A percentile compares a stretch with the other conserved stretches of the same genome.
Evolutionary conservation across 2,797 vertebrate species (phyloP).

Genomic region (Epinephelus malabaricus): DNA sequence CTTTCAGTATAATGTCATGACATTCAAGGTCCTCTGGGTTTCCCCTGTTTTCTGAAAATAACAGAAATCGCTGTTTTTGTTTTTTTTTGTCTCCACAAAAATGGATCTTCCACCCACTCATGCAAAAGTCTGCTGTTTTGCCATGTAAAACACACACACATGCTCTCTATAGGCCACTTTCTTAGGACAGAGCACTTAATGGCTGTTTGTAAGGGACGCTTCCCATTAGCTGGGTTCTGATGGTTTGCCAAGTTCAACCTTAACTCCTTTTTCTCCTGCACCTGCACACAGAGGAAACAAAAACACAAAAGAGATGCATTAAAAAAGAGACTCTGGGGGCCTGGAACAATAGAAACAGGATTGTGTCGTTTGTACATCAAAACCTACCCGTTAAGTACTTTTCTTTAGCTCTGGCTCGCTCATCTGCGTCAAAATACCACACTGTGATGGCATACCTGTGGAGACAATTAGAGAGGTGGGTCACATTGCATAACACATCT

Average conservation of each 20-base stretch:
- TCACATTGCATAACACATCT: background rate
- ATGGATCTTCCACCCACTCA: constrained; percentile 43
- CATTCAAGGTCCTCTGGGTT: constrained; percentile 86
- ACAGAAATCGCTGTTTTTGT: constrained; percentile 46
- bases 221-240: constrained; percentile 90
- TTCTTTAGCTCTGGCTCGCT: constrained; percentile 98
- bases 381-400: constrained; percentile 95
- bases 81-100: constrained; percentile 35
- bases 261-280: constrained; percentile 92
- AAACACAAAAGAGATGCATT: constrained; percentile 7
- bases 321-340: background rate
- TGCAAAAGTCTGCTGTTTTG: constrained; percentile 40
- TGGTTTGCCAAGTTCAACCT: constrained; percentile 93
- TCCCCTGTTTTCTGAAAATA: constrained; percentile 78
- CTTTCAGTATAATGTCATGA: constrained; percentile 86
- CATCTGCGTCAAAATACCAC: constrained; percentile 99
- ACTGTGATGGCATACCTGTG: constrained; percentile 99
- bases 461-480: constrained; percentile 51
- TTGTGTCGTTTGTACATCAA: background rate
- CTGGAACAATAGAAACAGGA: background rate
- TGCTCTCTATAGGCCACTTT: constrained; percentile 78
- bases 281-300: constrained; percentile 51
- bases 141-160: constrained; percentile 65
- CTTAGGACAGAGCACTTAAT: constrained; percentile 87
- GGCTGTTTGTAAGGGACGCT: constrained; percentile 74